Evolutionary conservation across 2,888 invertebrate genomes (phyloP), one percentile per base, ranked within the genome.

Genomic region (Amphiduros pacificus): DNA sequence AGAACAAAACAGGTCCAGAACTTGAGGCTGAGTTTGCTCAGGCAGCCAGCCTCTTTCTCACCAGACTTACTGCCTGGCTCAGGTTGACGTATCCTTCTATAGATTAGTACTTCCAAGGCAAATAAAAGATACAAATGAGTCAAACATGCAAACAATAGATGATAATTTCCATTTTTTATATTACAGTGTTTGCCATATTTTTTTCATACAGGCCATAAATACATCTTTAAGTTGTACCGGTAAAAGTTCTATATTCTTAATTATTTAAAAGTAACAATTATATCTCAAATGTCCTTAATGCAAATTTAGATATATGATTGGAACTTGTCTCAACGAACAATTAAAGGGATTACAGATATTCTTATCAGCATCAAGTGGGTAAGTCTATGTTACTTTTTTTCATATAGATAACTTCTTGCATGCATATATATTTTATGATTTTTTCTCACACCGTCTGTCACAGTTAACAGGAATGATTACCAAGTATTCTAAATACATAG

Each of bases 11-110:
- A 20, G 82, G 82, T 1, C 81, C 82, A 40, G 81, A 82, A 62
- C 68, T 82, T 27, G 82, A 82, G 65, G 74, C 77, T 44, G 80
- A 81, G 63, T 81, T 82, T 72, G 81, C 82, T 20, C 78, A 82
- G 63, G 81, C 82, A 14, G 81, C 81, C 4, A 82, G 81, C 69
- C 68, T 82, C 6, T 82, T 82, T 68, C 69, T 82, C 5, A 76
- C 82, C 27, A 68, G 82, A 54, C 66, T 82, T 1, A 78, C 80
- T 60, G 79, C 81, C 20, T 82, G 80, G 80, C 68, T 82, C 2
- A 66, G 82, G 56, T 66, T 82, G 4, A 79, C 81, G 77, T 82
- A 80, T 79, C 78, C 76, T 80, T 76, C 66, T 53, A 4, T n/a
- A 17, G 6, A 57, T n/a, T n/a, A n/a, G n/a, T n/a, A n/a, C n/a